These are phyloP conservation scores for Drosophila tani DNA, from an alignment of 1,140 invertebrate genomes.

Conservation along the genomic window DNA sequence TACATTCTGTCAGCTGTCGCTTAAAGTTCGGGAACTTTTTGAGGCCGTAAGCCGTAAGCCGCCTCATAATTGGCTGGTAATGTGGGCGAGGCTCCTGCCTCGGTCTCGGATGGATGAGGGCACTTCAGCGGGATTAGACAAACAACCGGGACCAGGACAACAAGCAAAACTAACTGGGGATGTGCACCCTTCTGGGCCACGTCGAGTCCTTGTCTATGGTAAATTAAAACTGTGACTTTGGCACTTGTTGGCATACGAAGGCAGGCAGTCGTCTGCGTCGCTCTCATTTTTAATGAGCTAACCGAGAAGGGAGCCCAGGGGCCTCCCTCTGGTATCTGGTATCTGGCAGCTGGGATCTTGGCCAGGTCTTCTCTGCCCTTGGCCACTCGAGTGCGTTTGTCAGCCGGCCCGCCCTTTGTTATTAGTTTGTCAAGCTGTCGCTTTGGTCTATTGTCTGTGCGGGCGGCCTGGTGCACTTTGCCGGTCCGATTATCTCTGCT, in stretches of 20 bases:
- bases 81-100: slow-evolving; percentile 30
- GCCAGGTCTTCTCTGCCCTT: slow-evolving; percentile 39
- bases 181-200: slow-evolving; percentile 14
- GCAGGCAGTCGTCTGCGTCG: slow-evolving; percentile 7
- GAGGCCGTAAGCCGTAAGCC: slow-evolving; percentile 32
- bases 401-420: slow-evolving; percentile 50
- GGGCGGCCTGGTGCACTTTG: slow-evolving; percentile 30
- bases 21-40: slow-evolving; percentile 57
- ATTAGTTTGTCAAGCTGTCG: slow-evolving; percentile 80
- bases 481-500: slow-evolving; percentile 69
- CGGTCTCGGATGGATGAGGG: slow-evolving; percentile 29
- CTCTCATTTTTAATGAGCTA: slow-evolving; percentile 78
- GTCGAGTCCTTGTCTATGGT: slow-evolving; percentile 39
- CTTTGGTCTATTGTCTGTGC: slow-evolving; percentile 41
- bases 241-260: slow-evolving; percentile 69
- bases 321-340: slow-evolving; percentile 6
- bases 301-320: slow-evolving; percentile 49
- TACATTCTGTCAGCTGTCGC: slow-evolving; percentile 72
- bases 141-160: slow-evolving; percentile 18
- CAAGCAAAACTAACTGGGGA: slow-evolving; percentile 11
- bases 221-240: slow-evolving; percentile 81
- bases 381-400: slow-evolving; percentile 49
- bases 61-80: slow-evolving; percentile 75
- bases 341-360: slow-evolving; percentile 41
- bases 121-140: slow-evolving; percentile 43